Evolutionary conservation across 2,113 vertebrate species (phyloP).

Genomic region (Apaloderma vittatum): DNA sequence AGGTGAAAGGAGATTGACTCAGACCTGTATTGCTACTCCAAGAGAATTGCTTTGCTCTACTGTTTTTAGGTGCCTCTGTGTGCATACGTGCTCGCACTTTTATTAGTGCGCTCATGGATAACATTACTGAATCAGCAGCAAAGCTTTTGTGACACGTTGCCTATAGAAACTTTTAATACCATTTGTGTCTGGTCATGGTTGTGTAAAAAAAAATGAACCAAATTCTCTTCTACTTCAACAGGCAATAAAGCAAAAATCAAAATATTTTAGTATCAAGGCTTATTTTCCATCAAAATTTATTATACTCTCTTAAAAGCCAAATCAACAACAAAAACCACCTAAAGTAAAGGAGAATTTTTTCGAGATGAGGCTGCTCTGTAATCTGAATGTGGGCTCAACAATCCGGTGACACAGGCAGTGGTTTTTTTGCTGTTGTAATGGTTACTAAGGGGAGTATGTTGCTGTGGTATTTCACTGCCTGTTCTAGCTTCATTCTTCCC

Average conservation of each 20-base stretch:
- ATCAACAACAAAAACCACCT: background rate
- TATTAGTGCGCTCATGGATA: background rate
- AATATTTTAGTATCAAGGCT: background rate
- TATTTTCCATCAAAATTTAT: background rate
- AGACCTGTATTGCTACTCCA: background rate
- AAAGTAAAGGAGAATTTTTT: background rate
- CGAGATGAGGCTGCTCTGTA: background rate
- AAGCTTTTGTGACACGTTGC: background rate
- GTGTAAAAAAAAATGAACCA: background rate
- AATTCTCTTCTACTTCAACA: background rate
- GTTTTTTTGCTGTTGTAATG: background rate
- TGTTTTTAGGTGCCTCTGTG: background rate
- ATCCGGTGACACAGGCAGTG: background rate
- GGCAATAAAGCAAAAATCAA: background rate
- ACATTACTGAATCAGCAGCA: background rate
- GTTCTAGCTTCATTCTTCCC: background rate
- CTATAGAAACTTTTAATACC: background rate
- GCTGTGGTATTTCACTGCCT: background rate
- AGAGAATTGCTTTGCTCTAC: background rate
- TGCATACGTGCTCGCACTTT: background rate
- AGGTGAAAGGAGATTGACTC: conserved; percentile 10
- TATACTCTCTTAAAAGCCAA: background rate
- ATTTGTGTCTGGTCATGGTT: background rate
- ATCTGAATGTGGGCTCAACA: background rate
- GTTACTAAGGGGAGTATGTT: background rate